Conservation (phyloP, 2,888 invertebrate genomes). For the Agonopterix heracliana region DNA sequence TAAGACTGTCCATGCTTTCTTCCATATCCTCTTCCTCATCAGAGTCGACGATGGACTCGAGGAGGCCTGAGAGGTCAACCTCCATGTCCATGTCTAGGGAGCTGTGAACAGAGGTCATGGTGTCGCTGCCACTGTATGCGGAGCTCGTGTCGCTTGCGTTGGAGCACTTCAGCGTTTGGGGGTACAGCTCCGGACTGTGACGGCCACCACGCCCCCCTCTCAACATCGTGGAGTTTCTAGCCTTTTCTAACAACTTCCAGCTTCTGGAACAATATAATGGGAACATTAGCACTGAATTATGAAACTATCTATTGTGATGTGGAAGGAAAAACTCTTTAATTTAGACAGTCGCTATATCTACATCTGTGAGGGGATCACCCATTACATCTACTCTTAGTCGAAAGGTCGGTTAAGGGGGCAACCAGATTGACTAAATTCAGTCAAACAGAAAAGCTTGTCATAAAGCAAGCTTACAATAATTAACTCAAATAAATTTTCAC, state of each 20-base stretch:
- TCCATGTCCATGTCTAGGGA: conserved; percentile 87
- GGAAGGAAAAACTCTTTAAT: no score
- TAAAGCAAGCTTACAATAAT: no score
- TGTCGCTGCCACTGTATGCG: conserved; percentile 97
- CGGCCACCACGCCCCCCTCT: conserved; percentile 76
- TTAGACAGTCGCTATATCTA: no score
- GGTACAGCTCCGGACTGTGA: conserved; percentile 85
- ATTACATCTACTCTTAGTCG: no score
- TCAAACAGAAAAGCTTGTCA: no score
- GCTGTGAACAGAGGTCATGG: conserved; percentile 95
- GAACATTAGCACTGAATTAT: conserved; percentile 2
- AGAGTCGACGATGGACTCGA: conserved; percentile 96
- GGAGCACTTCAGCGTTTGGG: conserved; percentile 86
- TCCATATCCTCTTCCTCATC: conserved; percentile 96
- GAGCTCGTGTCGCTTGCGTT: conserved; percentile 96
- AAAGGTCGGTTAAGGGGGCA: no score
- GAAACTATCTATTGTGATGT: background rate
- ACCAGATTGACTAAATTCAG: no score
- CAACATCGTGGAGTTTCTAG: conserved; percentile 72
- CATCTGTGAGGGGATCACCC: no score
- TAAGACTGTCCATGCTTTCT: conserved; percentile 92
- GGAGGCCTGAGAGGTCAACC: conserved; percentile 94
- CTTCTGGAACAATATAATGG: conserved; percentile 42
- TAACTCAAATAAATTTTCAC: no score
- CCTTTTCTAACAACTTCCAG: conserved; percentile 48